Evolutionary conservation across 1,140 invertebrate species (phyloP).

Genomic region (Brachionus rubens): DNA sequence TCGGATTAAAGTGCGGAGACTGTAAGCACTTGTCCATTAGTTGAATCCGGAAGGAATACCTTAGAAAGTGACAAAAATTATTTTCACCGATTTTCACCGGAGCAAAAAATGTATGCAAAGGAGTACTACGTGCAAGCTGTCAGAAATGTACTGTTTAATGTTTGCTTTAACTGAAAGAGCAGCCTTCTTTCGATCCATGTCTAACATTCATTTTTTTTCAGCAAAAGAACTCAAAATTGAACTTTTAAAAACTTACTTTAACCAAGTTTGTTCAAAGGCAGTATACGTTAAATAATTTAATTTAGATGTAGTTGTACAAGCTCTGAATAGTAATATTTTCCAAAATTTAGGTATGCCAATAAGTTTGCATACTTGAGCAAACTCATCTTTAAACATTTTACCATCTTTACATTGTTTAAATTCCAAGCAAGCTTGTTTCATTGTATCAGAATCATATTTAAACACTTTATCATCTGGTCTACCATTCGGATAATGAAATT

Average conservation of each 20-base stretch:
- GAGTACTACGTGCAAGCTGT: no score
- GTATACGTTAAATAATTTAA: slow-evolving; percentile 71
- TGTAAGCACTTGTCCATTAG: no score
- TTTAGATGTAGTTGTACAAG: slow-evolving; percentile 70
- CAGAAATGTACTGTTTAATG: no score
- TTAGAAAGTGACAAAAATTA: no score
- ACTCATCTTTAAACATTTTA: slow-evolving; percentile 22
- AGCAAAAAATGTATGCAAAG: no score
- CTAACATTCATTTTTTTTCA: no score
- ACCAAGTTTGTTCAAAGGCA: slow-evolving; percentile 83
- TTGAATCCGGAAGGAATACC: no score
- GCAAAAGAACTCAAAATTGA: not conserved
- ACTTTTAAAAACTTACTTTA: slow-evolving; percentile 61
- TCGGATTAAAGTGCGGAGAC: no score
- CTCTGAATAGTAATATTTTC: slow-evolving; percentile 85
- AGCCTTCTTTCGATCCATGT: no score
- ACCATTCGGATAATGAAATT: slow-evolving; percentile 44
- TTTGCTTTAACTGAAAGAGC: no score
- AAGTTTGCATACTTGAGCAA: slow-evolving; percentile 15
- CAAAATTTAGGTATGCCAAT: slow-evolving; percentile 75
- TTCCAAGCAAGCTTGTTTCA: slow-evolving; percentile 4
- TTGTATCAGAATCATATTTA: slow-evolving; percentile 6
- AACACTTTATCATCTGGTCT: slow-evolving; percentile 14
- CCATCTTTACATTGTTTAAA: slow-evolving; percentile 32
- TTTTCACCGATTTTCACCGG: no score